Evolutionary conservation across 2,888 invertebrate genomes (phyloP).

Genomic region (Euphydryas editha): DNA sequence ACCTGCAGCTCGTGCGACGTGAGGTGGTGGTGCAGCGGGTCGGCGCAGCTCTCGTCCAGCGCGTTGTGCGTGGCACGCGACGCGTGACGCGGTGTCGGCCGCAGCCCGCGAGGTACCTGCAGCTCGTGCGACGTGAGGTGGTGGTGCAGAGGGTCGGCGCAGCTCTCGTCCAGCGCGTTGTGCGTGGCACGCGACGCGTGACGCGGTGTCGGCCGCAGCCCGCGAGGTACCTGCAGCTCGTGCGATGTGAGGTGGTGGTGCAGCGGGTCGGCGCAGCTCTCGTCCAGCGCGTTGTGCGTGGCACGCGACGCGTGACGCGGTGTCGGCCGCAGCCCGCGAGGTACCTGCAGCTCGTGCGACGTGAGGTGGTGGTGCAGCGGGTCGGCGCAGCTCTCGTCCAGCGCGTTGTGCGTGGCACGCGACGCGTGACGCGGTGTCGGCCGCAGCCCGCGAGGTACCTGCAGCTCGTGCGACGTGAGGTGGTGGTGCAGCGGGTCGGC

Average conservation of each 20-base stretch:
- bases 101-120: neutral
- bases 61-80: neutral
- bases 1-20: neutral
- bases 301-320: neutral
- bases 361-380: slow-evolving; percentile 1
- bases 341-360: neutral
- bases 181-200: neutral
- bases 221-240: neutral
- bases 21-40: slow-evolving; percentile 1
- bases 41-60: neutral
- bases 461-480: neutral
- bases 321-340: neutral
- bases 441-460: neutral
- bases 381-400: neutral
- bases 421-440: neutral
- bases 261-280: slow-evolving; percentile 1
- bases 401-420: neutral
- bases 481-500: slow-evolving; percentile 1
- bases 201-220: too few relatives aligned
- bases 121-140: neutral
- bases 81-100: neutral
- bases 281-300: neutral
- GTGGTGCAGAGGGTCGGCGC: neutral
- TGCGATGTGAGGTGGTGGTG: neutral
- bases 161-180: neutral